phyloP scores from a whole-genome alignment of 2,113 vertebrate genomes.

The Scatophagus argus region DNA sequence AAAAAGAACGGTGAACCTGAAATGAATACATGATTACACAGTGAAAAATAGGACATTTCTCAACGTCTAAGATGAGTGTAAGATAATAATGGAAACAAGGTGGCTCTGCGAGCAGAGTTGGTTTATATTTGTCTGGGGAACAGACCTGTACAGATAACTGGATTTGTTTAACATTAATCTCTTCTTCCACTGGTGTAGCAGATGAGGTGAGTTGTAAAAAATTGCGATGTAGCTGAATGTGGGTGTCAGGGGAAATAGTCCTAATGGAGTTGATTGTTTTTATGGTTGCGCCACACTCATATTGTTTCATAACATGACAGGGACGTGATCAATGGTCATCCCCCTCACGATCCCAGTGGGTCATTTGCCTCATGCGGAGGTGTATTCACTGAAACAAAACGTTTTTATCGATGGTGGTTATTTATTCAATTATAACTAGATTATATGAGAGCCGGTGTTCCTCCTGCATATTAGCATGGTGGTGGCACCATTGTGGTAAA shows the following conservation, averaged over 20 bases:
- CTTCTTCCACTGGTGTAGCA: slow-evolving; percentile 24
- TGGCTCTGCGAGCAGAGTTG: slow-evolving; percentile 30
- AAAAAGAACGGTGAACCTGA: background rate
- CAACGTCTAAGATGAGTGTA: slow-evolving; percentile 25
- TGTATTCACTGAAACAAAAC: slow-evolving; percentile 38
- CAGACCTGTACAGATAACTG: slow-evolving; percentile 31
- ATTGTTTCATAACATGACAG: slow-evolving; percentile 24
- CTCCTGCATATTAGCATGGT: slow-evolving; percentile 37
- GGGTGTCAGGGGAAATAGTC: slow-evolving; percentile 28
- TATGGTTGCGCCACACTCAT: background rate
- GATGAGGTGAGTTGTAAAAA: slow-evolving; percentile 24
- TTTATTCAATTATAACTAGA: slow-evolving; percentile 63
- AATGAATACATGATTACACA: background rate
- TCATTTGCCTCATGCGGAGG: background rate
- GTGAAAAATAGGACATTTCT: slow-evolving; percentile 30
- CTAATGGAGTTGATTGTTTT: slow-evolving; percentile 39
- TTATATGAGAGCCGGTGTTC: slow-evolving; percentile 47
- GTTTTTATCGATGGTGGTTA: slow-evolving; percentile 45
- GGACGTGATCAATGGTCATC: slow-evolving; percentile 29
- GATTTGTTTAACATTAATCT: slow-evolving; percentile 51
- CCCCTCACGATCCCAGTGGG: background rate
- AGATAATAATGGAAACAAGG: slow-evolving; percentile 48
- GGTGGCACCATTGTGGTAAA: slow-evolving; percentile 61
- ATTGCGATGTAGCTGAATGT: slow-evolving; percentile 10
- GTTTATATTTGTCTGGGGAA: slow-evolving; percentile 2